Evolutionary conservation across 1,140 invertebrate species (phyloP).

Genomic region (Meloidogyne exigua): DNA sequence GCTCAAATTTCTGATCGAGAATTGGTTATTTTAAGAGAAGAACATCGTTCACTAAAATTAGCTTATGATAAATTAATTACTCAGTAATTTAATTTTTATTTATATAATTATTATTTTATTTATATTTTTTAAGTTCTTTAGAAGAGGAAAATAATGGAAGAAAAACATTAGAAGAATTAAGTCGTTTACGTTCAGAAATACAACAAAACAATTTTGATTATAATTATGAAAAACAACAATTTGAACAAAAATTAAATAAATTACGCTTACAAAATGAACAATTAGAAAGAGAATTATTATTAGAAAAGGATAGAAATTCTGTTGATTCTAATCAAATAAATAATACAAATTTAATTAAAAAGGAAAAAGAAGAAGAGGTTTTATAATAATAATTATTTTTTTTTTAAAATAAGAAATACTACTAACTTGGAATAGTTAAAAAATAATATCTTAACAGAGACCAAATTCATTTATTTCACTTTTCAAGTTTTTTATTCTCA

Average conservation of each 20-base stretch:
- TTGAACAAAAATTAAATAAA: constrained; percentile 20
- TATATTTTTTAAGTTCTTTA: constrained; percentile 35
- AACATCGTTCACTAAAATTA: constrained; percentile 37
- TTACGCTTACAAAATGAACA: constrained; percentile 11
- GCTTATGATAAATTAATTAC: constrained; percentile 47
- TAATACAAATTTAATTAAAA: constrained; percentile 14
- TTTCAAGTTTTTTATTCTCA: too few relatives aligned
- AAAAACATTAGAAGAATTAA: constrained; percentile 28
- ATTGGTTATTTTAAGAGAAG: constrained; percentile 39
- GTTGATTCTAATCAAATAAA: background rate
- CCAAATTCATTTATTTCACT: too few relatives aligned
- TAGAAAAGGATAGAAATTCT: background rate
- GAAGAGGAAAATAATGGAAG: constrained; percentile 30
- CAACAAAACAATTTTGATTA: constrained; percentile 23
- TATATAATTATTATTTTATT: constrained; percentile 7
- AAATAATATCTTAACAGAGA: too few relatives aligned
- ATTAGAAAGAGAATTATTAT: background rate
- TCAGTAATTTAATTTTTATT: constrained; percentile 22
- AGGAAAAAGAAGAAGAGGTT: constrained; percentile 11
- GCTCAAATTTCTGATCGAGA: constrained; percentile 40
- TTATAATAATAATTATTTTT: too few relatives aligned
- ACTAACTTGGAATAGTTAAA: too few relatives aligned
- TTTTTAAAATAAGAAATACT: too few relatives aligned
- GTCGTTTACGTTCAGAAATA: constrained; percentile 12
- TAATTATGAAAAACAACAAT: background rate